These are phyloP conservation scores for Charadrius vociferus DNA, from an alignment of 2,113 vertebrate species.

Conservation along the genomic window DNA sequence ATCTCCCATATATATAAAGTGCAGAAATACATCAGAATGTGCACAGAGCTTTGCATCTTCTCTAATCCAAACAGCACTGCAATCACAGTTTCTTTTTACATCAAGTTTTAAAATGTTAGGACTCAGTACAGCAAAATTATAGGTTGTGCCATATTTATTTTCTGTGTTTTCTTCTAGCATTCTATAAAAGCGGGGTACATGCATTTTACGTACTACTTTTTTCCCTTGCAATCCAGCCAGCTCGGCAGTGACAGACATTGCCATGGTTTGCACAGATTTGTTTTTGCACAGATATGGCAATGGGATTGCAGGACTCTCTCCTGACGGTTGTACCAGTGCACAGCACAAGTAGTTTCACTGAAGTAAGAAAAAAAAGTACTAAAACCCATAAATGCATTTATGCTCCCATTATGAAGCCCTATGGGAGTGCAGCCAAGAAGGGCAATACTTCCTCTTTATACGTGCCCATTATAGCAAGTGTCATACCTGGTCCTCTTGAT, in stretches of 20 bases:
- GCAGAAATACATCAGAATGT: slow-evolving; percentile 11
- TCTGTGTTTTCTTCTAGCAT: not conserved
- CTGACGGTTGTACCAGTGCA: too few relatives aligned
- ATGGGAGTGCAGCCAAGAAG: not conserved
- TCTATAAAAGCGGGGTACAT: not conserved
- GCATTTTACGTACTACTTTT: not conserved
- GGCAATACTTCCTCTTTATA: not conserved
- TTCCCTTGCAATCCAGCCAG: not conserved
- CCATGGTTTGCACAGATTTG: not conserved
- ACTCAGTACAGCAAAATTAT: not conserved
- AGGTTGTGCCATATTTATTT: not conserved
- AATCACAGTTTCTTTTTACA: not conserved
- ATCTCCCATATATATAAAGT: slow-evolving; percentile 19
- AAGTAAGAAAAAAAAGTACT: too few relatives aligned
- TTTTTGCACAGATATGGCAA: not conserved
- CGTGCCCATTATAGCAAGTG: not conserved
- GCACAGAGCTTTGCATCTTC: not conserved
- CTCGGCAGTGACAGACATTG: not conserved
- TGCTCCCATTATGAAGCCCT: not conserved
- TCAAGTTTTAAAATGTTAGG: not conserved
- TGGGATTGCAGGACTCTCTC: too few relatives aligned
- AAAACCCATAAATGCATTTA: too few relatives aligned
- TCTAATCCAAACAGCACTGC: not conserved
- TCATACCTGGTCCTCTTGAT: not conserved
- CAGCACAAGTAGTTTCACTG: too few relatives aligned